Base-by-base conservation (phyloP, 2,113 vertebrate genomes). In the Oostethus manadensis region DNA sequence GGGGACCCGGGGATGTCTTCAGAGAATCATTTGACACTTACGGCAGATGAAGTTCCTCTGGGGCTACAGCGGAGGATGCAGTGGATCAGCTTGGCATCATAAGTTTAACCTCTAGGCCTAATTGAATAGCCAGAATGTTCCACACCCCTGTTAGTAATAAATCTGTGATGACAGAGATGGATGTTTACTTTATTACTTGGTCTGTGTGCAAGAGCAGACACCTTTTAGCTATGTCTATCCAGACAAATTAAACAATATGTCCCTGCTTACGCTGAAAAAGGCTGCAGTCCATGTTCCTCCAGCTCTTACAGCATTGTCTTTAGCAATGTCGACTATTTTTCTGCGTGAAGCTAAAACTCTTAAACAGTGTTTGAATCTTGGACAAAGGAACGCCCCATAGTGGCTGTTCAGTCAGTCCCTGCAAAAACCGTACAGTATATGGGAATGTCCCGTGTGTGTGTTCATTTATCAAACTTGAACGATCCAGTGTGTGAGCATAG, bases 371-470 rank as follows among this genome's bases (percentile, higher is more conserved):
- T 71, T 68, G 71, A 76, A 74, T 72, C 71, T 42, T 68, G 49
- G 66, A 76, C 57, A 77, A 56, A 56, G 48, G 62, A 59, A 59
- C 66, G 62, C 73, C 73, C 68, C 65, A 33, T 64, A 72, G 77
- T 71, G 68, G 47, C 69, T 62, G 61, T 74, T 71, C 62, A 80
- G 76, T 68, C 47, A 40, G 61, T 83, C 81, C 77, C 82, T 77
- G 72, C 69, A 80, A 83, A 80, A 16, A 38, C 70, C 66, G 23
- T 65, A 83, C 86, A 88, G 81, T 66, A 76, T n/a, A 86, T 85
- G 77, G 72, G 81, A 70, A 75, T 77, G 81, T 86, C 82, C 80
- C 60, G 20, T 76, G 80, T 74, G 68, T 66, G 70, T 72, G 45
- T 79, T 84, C 81, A 82, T 82, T 80, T 79, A 70, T 82, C 73